Evolutionary conservation across 2,888 invertebrate genomes (phyloP), one percentile per base, ranked within the genome.

Genomic region (Nymphalis polychloros): DNA sequence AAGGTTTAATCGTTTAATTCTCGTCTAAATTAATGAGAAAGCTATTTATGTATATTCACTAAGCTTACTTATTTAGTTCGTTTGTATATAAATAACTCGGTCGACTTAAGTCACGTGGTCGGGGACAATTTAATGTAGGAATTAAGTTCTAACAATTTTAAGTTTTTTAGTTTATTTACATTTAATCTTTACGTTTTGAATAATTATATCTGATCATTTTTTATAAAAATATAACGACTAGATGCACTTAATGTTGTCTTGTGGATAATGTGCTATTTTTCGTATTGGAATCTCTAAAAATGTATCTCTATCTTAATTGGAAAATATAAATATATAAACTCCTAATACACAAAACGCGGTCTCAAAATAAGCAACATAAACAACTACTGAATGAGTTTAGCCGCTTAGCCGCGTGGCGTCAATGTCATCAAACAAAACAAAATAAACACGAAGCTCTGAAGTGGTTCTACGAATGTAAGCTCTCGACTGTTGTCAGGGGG

Each of bases 391-490:
- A 72, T 72, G 70, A 60, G 50, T 46, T 48, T 72, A 68, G 62
- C 67, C 70, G 70, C 75, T 48, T 72, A 68, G 62, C 67, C 70
- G 70, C 75, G 69, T 66, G 63, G 65, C 49, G 63, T 70, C 60
- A 67, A 67, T 87, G 87, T 86, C 88, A 83, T 85, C 85, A 87
- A 88, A 87, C 89, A 87, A 81, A 83, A 84, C 85, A 87, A 89
- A 86, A 86, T 87, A 90, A 90, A 90, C 91, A 90, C 79, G 79
- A 79, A 78, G 73, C 73, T 67, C 23, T 41, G 23, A 76, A 66
- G 65, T 66, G 64, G 67, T 72, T 67, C 64, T 65, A 69, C 65
- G 53, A 67, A 69, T 55, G 66, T 68, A 57, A 67, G 66, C 70
- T 62, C 69, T 65, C 41, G 63, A 61, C 65, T 68, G 71, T 68